A percentile compares a stretch with the other conserved stretches of the same genome.
Conservation (phyloP, 2,113 vertebrate genomes). For the Apodemus sylvaticus region DNA sequence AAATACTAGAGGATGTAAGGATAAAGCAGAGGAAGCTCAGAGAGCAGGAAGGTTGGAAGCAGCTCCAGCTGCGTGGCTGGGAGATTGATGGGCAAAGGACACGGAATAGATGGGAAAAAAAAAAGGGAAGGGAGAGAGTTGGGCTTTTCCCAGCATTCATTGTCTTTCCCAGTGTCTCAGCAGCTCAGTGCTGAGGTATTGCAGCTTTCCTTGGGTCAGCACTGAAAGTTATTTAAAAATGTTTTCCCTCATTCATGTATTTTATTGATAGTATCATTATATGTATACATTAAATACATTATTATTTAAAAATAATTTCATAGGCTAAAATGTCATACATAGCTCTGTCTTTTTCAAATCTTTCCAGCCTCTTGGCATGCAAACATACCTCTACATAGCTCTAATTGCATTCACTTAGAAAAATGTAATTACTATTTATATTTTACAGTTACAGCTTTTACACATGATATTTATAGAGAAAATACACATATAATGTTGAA, state of each 20-base stretch:
- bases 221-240: neutral
- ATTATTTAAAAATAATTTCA: neutral
- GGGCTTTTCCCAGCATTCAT: neutral
- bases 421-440: neutral
- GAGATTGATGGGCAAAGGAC: neutral
- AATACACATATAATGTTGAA: neutral
- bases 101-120: neutral
- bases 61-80: neutral
- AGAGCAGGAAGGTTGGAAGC: neutral
- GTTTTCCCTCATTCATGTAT: neutral
- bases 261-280: conserved; percentile 1
- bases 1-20: neutral
- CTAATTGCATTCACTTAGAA: neutral
- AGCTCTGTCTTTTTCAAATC: neutral
- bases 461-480: neutral
- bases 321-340: neutral
- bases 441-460: neutral
- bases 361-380: neutral
- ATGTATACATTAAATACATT: neutral
- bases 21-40: neutral
- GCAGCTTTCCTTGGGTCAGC: neutral
- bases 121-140: neutral
- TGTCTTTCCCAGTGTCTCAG: neutral
- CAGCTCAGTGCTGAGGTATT: neutral
- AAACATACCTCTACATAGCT: neutral